These are phyloP conservation scores for Potamarius usumacintae DNA, from an alignment of 2,113 vertebrate genomes.

Conservation along the genomic window DNA sequence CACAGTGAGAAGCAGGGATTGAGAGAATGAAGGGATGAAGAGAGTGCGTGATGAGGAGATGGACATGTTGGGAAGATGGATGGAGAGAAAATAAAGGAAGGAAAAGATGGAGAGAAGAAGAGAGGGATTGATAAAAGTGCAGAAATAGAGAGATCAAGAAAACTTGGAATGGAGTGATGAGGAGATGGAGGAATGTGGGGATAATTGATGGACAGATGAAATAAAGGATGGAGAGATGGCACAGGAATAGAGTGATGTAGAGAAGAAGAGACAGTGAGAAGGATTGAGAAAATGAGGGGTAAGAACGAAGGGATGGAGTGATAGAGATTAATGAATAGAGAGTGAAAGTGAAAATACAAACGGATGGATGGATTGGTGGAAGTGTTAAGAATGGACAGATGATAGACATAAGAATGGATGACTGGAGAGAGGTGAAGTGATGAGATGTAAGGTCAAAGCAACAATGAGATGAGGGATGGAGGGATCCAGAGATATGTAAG, in stretches of 20 bases:
- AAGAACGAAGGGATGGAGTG: too few species aligned
- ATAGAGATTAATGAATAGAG: neutral
- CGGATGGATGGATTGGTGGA: neutral
- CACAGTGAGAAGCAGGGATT: neutral
- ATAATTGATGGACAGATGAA: neutral
- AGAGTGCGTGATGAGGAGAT: too few species aligned
- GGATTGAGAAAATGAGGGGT: neutral
- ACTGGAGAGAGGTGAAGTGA: neutral
- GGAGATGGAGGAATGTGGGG: neutral
- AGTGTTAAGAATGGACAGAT: neutral
- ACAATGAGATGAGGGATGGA: neutral
- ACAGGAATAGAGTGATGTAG: neutral
- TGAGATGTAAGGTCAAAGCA: too few species aligned
- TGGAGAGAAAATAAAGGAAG: too few species aligned
- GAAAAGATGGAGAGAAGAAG: too few species aligned
- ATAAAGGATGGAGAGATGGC: neutral
- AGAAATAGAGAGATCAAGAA: neutral
- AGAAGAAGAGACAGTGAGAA: neutral
- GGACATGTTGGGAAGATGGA: too few species aligned
- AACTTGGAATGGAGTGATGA: neutral
- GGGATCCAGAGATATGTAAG: too few species aligned
- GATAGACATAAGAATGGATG: too few species aligned
- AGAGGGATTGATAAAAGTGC: too few species aligned
- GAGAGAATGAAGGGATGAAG: too few species aligned
- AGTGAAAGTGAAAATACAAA: neutral